These are phyloP conservation scores for Nomada ruficornis DNA, from an alignment of 2,888 invertebrate genomes.

Conservation along the genomic window DNA sequence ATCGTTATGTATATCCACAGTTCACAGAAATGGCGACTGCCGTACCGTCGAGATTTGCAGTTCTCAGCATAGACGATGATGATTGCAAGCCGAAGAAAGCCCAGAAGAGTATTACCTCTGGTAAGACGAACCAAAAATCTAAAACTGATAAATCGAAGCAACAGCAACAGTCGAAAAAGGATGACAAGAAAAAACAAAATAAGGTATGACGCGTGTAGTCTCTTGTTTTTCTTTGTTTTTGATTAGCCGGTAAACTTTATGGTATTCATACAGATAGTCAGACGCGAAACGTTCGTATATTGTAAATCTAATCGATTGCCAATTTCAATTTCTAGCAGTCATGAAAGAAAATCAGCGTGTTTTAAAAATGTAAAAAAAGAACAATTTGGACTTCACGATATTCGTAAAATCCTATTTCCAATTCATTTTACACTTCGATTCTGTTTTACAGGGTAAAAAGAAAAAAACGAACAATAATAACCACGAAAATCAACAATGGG, in stretches of 20 bases:
- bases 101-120: conserved; percentile 81
- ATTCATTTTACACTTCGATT: background rate
- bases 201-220: conserved; percentile 71
- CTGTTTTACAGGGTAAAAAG: conserved; percentile 81
- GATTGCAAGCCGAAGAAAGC: conserved; percentile 85
- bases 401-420: background rate
- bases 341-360: background rate
- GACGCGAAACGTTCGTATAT: conserved; percentile 45
- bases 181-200: conserved; percentile 79
- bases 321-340: background rate
- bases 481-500: conserved; percentile 88
- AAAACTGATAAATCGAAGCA: conserved; percentile 79
- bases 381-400: background rate
- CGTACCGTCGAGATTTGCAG: conserved; percentile 90
- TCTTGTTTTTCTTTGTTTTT: conserved; percentile 64
- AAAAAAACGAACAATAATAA: conserved; percentile 85
- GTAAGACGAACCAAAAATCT: conserved; percentile 76
- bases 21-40: conserved; percentile 86
- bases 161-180: conserved; percentile 74
- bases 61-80: conserved; percentile 90
- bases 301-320: conserved; percentile 30
- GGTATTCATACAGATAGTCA: conserved; percentile 14
- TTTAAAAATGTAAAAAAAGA: background rate
- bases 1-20: conserved; percentile 56
- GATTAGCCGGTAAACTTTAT: conserved; percentile 60